These are phyloP conservation scores for Herminia tarsipennalis DNA, from an alignment of 2,888 invertebrate species.

Conservation along the genomic window DNA sequence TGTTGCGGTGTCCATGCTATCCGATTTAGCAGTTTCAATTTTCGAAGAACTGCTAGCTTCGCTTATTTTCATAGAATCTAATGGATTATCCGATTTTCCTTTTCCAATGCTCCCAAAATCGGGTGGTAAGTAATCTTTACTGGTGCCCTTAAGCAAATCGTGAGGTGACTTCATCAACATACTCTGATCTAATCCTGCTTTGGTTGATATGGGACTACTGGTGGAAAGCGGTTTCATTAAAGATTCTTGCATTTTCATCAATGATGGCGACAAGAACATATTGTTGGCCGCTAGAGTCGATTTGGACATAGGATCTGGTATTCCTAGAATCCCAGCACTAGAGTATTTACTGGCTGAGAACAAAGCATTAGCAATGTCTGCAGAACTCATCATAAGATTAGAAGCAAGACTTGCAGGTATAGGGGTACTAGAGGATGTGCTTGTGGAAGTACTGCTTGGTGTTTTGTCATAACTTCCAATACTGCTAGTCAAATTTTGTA, in stretches of 20 bases:
- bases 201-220: constrained; percentile 83
- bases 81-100: constrained; percentile 76
- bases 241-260: constrained; percentile 90
- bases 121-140: constrained; percentile 81
- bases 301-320: constrained; percentile 92
- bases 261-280: constrained; percentile 91
- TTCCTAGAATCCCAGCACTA: constrained; percentile 86
- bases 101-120: constrained; percentile 84
- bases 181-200: constrained; percentile 75
- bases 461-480: constrained; percentile 76
- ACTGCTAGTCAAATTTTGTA: constrained; percentile 75
- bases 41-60: constrained; percentile 80
- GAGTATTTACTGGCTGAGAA: constrained; percentile 89
- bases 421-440: constrained; percentile 78
- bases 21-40: constrained; percentile 74
- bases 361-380: constrained; percentile 88
- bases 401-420: constrained; percentile 84
- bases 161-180: constrained; percentile 78
- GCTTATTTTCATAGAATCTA: constrained; percentile 72
- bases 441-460: constrained; percentile 79
- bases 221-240: constrained; percentile 86
- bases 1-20: constrained; percentile 64
- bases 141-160: constrained; percentile 68
- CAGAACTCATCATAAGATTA: constrained; percentile 87
- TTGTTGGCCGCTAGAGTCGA: constrained; percentile 91